Conservation (phyloP, 2,888 invertebrate species). For the Chymomyza fuscimana region DNA sequence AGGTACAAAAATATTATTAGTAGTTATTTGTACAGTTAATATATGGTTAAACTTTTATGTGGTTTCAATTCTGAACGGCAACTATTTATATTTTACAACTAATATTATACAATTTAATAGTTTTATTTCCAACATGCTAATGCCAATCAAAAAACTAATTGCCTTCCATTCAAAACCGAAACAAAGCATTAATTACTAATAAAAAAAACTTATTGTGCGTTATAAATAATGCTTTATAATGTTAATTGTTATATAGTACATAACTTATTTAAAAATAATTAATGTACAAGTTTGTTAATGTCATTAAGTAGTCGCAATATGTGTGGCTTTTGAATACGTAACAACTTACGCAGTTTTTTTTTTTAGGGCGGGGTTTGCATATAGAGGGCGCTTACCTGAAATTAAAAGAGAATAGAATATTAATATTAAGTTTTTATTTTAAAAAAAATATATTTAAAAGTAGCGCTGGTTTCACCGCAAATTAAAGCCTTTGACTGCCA, state of each 20-base stretch:
- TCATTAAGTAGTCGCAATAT: background rate
- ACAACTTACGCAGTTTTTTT: background rate
- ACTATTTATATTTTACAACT: constrained; percentile 6
- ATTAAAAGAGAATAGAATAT: constrained; percentile 18
- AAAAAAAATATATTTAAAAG: background rate
- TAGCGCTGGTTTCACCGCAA: no score
- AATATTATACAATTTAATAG: constrained; percentile 12
- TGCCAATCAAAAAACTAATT: constrained; percentile 23
- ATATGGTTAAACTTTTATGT: constrained; percentile 15
- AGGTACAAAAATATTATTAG: constrained; percentile 15
- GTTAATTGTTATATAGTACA: constrained; percentile 9
- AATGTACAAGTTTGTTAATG: background rate
- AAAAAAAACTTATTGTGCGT: constrained; percentile 63
- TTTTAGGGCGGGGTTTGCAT: background rate
- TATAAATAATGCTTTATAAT: constrained; percentile 43
- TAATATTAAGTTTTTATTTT: background rate
- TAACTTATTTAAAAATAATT: constrained; percentile 1
- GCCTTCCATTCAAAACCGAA: constrained; percentile 64
- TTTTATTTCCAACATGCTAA: constrained; percentile 10
- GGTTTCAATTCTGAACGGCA: constrained; percentile 61
- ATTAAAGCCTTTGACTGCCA: no score
- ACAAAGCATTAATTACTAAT: constrained; percentile 58
- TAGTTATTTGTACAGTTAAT: background rate
- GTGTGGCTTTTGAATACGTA: background rate
- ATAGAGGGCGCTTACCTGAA: constrained; percentile 28